phyloP scores from a whole-genome alignment of 1,140 invertebrate species.

The Drosophila jambulina region DNA sequence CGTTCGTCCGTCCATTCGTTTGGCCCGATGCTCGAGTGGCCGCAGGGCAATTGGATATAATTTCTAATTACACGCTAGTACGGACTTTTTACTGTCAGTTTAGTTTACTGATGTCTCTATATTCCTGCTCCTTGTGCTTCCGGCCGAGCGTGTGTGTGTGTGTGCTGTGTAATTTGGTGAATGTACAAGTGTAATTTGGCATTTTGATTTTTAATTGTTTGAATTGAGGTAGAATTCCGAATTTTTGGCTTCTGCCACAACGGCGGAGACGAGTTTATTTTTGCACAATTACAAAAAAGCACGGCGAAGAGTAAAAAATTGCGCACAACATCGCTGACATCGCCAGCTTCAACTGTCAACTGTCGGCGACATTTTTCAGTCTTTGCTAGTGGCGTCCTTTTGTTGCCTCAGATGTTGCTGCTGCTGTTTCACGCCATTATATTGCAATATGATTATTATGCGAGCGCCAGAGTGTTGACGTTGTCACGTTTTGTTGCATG shows the following conservation, averaged over 20 bases:
- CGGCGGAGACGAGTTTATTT: conserved; percentile 65
- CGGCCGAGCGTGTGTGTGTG: conserved; percentile 18
- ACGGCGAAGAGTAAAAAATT: conserved; percentile 46
- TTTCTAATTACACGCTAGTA: conserved; percentile 83
- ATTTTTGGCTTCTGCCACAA: conserved; percentile 54
- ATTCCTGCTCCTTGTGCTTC: conserved; percentile 44
- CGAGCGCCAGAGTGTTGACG: conserved; percentile 78
- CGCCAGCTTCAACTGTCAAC: conserved; percentile 75
- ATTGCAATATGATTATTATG: conserved; percentile 82
- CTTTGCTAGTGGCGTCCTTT: conserved; percentile 44
- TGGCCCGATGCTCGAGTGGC: conserved; percentile 74
- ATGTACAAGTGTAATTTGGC: conserved; percentile 82
- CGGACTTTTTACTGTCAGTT: conserved; percentile 83
- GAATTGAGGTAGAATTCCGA: conserved; percentile 59
- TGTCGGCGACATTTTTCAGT: conserved; percentile 63
- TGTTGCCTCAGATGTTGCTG: conserved; percentile 52
- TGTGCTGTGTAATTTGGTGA: conserved; percentile 72
- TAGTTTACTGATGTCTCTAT: conserved; percentile 83
- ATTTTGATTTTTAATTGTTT: conserved; percentile 83
- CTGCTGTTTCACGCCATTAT: conserved; percentile 76
- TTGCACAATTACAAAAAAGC: conserved; percentile 78
- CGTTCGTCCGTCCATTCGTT: conserved; percentile 37
- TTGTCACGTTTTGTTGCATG: conserved; percentile 77
- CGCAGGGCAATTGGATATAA: conserved; percentile 83
- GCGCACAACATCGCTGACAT: conserved; percentile 45